Evolutionary conservation across 1,140 invertebrate species (phyloP).

Genomic region (Leptopilina clavipes): DNA sequence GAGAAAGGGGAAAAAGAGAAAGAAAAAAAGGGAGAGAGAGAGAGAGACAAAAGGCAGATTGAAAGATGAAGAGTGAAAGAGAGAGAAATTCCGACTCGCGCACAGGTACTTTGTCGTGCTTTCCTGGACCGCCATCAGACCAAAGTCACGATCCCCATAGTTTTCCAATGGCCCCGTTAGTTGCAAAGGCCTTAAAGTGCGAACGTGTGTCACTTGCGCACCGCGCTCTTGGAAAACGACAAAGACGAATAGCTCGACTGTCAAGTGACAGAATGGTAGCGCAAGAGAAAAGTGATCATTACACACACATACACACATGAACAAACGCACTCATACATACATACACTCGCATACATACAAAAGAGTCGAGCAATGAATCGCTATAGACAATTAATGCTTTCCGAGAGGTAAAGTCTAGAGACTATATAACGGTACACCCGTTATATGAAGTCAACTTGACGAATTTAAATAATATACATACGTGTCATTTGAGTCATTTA

Average conservation of each 20-base stretch:
- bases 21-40: too few species aligned
- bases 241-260: slow-evolving; percentile 15
- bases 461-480: neutral
- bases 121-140: slow-evolving; percentile 39
- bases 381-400: slow-evolving; percentile 24
- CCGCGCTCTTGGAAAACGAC: slow-evolving; percentile 18
- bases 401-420: neutral
- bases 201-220: slow-evolving; percentile 53
- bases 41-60: too few species aligned
- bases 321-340: too few species aligned
- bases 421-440: slow-evolving; percentile 1
- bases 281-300: neutral
- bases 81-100: slow-evolving; percentile 18
- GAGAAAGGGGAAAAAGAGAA: too few species aligned
- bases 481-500: neutral
- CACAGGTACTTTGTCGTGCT: slow-evolving; percentile 41
- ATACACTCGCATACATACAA: too few species aligned
- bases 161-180: slow-evolving; percentile 52
- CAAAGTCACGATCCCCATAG: slow-evolving; percentile 57
- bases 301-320: neutral
- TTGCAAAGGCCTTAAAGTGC: slow-evolving; percentile 58
- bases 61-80: too few species aligned
- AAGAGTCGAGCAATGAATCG: slow-evolving; percentile 7
- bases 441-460: slow-evolving; percentile 6
- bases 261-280: slow-evolving; percentile 15